Evolutionary conservation across 2,113 vertebrate genomes (phyloP), one percentile per base, ranked within the genome.

Genomic region (Formicarius rufipectus): DNA sequence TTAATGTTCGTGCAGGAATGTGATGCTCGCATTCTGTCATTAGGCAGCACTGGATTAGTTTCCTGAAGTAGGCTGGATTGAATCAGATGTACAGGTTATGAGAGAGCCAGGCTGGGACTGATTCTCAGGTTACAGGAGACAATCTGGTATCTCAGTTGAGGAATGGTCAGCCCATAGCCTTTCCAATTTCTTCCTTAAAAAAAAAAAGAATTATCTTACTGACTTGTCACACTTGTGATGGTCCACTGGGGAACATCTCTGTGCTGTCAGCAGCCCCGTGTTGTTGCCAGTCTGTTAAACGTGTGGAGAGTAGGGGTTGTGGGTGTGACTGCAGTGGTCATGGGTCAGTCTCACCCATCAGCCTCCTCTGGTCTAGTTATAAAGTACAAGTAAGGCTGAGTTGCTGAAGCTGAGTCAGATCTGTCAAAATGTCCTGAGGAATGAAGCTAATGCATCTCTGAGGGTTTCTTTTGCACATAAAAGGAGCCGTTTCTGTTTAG

Each of bases 361-460:
- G 7, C 20, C 25, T 64, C 3, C 9, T 89, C 24, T 20, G 4
- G 14, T 63, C 39, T 60, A 21, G 30, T 42, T 81, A 35, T 9
- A 40, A 50, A 63, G 42, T 20, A 31, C 62, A 71, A 66, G 31
- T 73, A 21, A 62, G 37, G 25, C 20, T 64, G 33, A 28, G 40
- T 58, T 82, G 82, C 69, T 79, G 69, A 59, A 81, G 28, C 53
- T 78, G 55, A 49, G 39, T 96, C 78, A 92, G 31, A 90, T 76
- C 58, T 84, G 66, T 89, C 75, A 82, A 86, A 68, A 74, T 12
- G 10, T 69, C 58, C 27, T 17, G 28, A 60, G 53, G n/a, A 89
- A 68, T 62, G 1, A 64, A 52, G 56, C 7, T 78, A 35, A 63
- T 92, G 25, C 1, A 1, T 77, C 24, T 79, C 52, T 75, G 31